Percentiles rank a stretch among this genome's conserved stretches.
phyloP scores from a whole-genome alignment of 2,113 vertebrate species.

The Argyrosomus japonicus region DNA sequence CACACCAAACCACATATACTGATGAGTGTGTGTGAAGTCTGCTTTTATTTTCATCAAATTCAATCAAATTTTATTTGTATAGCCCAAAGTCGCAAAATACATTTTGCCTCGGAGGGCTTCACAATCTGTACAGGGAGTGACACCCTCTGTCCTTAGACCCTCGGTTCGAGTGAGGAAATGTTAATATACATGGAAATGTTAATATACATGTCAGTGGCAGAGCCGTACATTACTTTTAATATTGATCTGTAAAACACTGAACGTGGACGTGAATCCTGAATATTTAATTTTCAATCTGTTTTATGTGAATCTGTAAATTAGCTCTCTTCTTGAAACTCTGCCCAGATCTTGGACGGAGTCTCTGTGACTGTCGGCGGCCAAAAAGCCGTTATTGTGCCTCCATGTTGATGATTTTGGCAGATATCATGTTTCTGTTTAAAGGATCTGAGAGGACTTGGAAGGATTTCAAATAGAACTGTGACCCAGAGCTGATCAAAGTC shows the following conservation, averaged over 20 bases:
- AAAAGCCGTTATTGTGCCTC: neutral
- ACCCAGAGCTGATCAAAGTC: conserved; percentile 35
- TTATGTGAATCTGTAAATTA: neutral
- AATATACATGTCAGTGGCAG: no score
- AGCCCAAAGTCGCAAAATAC: no score
- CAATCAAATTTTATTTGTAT: no score
- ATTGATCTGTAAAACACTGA: neutral
- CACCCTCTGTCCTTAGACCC: no score
- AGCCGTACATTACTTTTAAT: neutral
- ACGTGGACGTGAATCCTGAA: neutral
- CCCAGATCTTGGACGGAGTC: conserved; percentile 9
- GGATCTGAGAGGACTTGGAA: conserved; percentile 27
- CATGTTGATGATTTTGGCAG: conserved; percentile 40
- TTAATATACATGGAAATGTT: no score
- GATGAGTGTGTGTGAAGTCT: no score
- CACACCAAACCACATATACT: no score
- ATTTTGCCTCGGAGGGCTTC: no score
- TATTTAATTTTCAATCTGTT: neutral
- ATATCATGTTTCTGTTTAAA: conserved; percentile 18
- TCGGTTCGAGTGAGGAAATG: no score
- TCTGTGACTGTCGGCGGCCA: neutral
- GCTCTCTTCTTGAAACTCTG: neutral
- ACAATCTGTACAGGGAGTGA: no score
- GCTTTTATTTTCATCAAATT: no score
- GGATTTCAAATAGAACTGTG: conserved; percentile 35